These are phyloP conservation scores for Athene cunicularia DNA, from an alignment of 2,113 vertebrate genomes.

Conservation along the genomic window DNA sequence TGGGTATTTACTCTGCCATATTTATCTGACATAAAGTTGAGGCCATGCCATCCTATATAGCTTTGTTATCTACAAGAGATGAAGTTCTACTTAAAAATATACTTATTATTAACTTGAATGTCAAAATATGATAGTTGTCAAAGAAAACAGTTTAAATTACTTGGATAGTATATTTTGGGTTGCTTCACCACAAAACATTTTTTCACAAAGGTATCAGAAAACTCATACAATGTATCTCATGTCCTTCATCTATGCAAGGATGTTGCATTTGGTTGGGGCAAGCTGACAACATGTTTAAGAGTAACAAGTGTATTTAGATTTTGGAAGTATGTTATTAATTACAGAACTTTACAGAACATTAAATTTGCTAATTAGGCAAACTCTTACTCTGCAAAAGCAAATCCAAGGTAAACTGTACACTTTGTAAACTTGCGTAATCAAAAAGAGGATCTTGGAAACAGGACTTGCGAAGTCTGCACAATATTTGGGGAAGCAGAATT, in stretches of 20 bases:
- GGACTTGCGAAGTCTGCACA: background rate
- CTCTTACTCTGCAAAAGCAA: background rate
- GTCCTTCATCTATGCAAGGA: background rate
- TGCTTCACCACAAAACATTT: background rate
- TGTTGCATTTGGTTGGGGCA: background rate
- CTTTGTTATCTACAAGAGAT: background rate
- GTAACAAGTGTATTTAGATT: background rate
- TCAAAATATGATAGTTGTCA: background rate
- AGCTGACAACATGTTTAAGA: background rate
- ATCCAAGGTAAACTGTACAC: background rate
- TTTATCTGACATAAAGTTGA: background rate
- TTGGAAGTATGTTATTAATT: slow-evolving; percentile 12
- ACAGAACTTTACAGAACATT: background rate
- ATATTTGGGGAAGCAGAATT: slow-evolving; percentile 35
- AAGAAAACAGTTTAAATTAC: background rate
- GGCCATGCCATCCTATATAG: background rate
- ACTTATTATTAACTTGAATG: background rate
- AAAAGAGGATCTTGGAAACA: slow-evolving; percentile 45
- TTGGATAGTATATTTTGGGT: background rate
- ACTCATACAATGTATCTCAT: background rate
- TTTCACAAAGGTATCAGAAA: background rate
- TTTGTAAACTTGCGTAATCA: slow-evolving; percentile 27
- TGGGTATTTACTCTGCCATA: background rate
- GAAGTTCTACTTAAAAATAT: background rate
- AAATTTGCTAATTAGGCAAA: background rate